Evolutionary conservation across 2,797 vertebrate species (phyloP), one percentile per base, ranked within the genome.

Genomic region (Antennarius maculatus): DNA sequence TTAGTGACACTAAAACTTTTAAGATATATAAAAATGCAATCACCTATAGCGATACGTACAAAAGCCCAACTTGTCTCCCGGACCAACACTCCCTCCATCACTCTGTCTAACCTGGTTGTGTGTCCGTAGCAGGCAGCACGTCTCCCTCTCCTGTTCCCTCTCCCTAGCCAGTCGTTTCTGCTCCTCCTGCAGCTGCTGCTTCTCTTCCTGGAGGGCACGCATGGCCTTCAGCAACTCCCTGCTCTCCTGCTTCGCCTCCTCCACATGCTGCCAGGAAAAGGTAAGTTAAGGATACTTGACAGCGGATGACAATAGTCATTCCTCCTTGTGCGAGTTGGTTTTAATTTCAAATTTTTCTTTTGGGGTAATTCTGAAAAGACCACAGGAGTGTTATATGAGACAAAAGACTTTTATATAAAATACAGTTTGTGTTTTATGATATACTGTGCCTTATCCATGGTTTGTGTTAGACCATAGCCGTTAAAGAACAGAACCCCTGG

Each of bases 161-260:
- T 96, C 95, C 80, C 87, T 93, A 88, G 94, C 92, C 87, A 97
- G 88, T 63, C 92, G 93, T 82, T 94, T 96, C 88, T 96, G 93
- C 86, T 96, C 94, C 80, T 97, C 95, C 86, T 95, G 94, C 66
- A 98, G 95, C 74, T 96, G 95, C 41, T 89, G 76, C 0, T 95
- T 95, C 90, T 98, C 96, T 81, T 96, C 94, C 87, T 98, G 96
- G 77, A 98, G 94, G 80, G 95, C 91, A 16, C 91, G 86, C 86
- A 95, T 94, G 80, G 95, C 89, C 69, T 96, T 95, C 87, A 96
- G 87, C 60, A 98, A 88, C 72, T 99, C 97, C 90, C 95, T 94
- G 76, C 96, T 96, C 92, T 98, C 96, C 88, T 96, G 96, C 90
- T 97, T 91, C 4, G 93, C 94, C 92, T 98, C 96, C 91, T 98